phyloP scores from a whole-genome alignment of 2,113 vertebrate genomes.

The Balaeniceps rex region DNA sequence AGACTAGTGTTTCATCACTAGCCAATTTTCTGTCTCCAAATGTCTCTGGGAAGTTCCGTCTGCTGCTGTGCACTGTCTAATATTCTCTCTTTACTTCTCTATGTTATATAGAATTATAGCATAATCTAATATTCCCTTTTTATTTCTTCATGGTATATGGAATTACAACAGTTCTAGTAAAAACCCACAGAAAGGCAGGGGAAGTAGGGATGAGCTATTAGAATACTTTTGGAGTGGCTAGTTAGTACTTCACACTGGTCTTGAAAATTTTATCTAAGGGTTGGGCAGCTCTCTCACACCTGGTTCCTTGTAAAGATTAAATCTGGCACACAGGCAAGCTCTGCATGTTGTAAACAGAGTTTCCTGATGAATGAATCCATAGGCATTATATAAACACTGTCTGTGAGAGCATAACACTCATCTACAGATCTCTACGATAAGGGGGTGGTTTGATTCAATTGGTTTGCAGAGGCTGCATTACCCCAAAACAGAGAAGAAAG shows the following conservation, averaged over 20 bases:
- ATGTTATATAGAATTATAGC: not conserved
- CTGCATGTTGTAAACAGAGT: not conserved
- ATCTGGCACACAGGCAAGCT: not conserved
- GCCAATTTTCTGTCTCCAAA: not conserved
- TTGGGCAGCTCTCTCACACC: not conserved
- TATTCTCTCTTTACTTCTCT: not conserved
- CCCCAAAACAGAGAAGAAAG: not conserved
- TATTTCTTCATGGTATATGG: not conserved
- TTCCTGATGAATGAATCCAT: not conserved
- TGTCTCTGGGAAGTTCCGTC: not conserved
- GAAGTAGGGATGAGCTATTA: not conserved
- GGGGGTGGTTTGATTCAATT: not conserved
- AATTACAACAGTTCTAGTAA: not conserved
- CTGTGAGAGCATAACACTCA: not conserved
- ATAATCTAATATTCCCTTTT: not conserved
- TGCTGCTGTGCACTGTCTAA: not conserved
- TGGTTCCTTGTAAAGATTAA: not conserved
- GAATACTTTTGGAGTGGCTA: not conserved
- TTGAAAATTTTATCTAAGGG: not conserved
- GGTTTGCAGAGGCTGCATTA: not conserved
- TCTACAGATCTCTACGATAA: not conserved
- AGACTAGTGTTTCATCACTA: not conserved
- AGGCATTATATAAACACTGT: not conserved
- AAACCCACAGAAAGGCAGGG: not conserved
- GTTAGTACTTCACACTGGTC: not conserved